Evolutionary conservation across 37 sponge, comb jelly and placozoan species (phyloP), one percentile per base, ranked within the genome.

Genomic region (Corticium candelabrum): DNA sequence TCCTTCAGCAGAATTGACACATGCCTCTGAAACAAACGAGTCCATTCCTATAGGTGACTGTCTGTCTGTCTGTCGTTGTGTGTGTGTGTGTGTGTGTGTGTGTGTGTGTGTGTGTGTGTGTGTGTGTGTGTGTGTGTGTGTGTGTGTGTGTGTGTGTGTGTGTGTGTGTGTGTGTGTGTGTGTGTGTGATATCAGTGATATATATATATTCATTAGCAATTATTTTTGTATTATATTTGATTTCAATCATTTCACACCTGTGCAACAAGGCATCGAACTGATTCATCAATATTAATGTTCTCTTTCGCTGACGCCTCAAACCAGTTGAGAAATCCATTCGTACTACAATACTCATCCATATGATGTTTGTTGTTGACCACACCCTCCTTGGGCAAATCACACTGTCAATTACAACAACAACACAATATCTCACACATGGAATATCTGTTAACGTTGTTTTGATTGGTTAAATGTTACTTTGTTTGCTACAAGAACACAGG

Each of bases 241-340:
- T n/a, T n/a, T n/a, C n/a, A n/a, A n/a, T n/a, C 62, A 50, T 50
- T 41, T 38, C 40, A 78, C 29, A 95, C 96, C 88, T 95, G 83
- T 34, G 93, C 82, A 5, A 98, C 93, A 1, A 98, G 83, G 34
- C 81, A 82, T 37, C 87, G 81, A 11, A 93, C 92, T 35, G 99
- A 90, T 74, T 98, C 99, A 75, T 89, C 92, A 68, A 98, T 94
- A 35, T 96, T 96, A 4, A 90, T 86, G 67, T 98, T 95, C 74
- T 98, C 95, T 79, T 98, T 98, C 2, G 99, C 99, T 21, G 99
- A 98, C 2, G 99, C 94, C 75, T 95, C 88, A 73, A 93, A 94
- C 90, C 95, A 94, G 15, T 84, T 90, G 34, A 84, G 80, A 40
- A 94, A 98, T 0, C 86, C 88, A 33, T 91, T 89, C 39, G 94